These are phyloP conservation scores for Phasia obesa DNA, from an alignment of 2,888 invertebrate species.

Conservation along the genomic window DNA sequence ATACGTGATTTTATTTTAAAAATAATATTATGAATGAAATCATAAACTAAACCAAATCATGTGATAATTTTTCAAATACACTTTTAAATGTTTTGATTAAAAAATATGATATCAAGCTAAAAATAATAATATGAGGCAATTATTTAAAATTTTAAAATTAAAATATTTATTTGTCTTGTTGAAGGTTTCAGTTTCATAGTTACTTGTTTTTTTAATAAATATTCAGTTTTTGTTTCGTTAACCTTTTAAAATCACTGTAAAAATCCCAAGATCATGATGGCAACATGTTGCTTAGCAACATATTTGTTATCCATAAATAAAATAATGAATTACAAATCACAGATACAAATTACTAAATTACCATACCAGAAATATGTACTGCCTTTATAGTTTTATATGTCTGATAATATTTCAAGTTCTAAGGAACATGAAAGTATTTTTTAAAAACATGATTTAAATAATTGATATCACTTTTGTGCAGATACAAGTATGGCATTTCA, in stretches of 20 bases:
- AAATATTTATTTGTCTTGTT: too few relatives aligned
- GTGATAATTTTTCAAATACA: conserved; percentile 27
- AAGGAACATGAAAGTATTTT: conserved; percentile 6
- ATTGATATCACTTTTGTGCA: background rate
- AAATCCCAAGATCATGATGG: background rate
- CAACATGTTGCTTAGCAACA: background rate
- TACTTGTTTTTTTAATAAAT: too few relatives aligned
- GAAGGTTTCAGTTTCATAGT: too few relatives aligned
- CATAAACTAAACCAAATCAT: conserved; percentile 46
- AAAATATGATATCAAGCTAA: background rate
- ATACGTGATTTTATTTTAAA: background rate
- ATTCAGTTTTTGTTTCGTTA: background rate
- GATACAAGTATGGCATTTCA: background rate
- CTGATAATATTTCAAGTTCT: conserved; percentile 3
- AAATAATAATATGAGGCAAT: background rate
- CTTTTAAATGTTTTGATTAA: conserved; percentile 3
- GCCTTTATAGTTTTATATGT: background rate
- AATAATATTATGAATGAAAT: conserved; percentile 35
- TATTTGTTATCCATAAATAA: background rate
- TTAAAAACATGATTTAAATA: background rate
- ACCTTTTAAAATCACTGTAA: background rate
- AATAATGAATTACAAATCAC: background rate
- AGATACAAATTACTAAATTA: background rate
- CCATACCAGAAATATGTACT: background rate
- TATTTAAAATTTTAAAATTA: too few relatives aligned